Evolutionary conservation across 2,113 vertebrate genomes (phyloP).

Genomic region (Elephas maximus): DNA sequence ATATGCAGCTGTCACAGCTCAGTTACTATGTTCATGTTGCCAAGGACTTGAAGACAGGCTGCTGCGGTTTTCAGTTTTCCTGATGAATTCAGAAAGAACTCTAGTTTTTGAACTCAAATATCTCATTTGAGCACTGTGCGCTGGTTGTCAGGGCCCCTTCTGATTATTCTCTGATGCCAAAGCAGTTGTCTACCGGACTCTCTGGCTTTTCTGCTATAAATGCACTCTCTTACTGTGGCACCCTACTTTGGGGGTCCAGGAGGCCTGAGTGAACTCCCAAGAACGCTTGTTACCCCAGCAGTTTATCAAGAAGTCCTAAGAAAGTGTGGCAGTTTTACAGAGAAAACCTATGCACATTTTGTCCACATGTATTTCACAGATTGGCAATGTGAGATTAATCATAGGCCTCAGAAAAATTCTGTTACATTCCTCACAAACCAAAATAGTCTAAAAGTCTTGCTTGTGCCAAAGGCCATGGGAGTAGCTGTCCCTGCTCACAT

Average conservation of each 20-base stretch:
- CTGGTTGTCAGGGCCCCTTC: neutral
- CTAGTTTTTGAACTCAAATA: neutral
- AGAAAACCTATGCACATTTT: constrained; percentile 11
- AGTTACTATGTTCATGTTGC: neutral
- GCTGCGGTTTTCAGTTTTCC: neutral
- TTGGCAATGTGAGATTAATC: constrained; percentile 8
- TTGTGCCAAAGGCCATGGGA: neutral
- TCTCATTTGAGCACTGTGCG: neutral
- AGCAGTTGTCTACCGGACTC: neutral
- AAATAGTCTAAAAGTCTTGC: neutral
- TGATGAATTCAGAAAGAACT: neutral
- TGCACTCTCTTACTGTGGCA: neutral
- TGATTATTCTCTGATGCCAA: neutral
- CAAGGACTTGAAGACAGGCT: neutral
- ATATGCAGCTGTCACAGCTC: neutral
- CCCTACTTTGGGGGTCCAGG: neutral
- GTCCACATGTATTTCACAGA: neutral
- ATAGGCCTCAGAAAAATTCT: neutral
- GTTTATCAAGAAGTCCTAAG: neutral
- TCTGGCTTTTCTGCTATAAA: neutral
- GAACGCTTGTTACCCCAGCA: neutral
- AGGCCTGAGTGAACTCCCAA: neutral
- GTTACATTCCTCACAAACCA: neutral
- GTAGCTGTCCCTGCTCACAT: neutral
- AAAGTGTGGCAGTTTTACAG: neutral